phyloP scores from a whole-genome alignment of 1,140 invertebrate species.

The Hylyphantes graminicola region DNA sequence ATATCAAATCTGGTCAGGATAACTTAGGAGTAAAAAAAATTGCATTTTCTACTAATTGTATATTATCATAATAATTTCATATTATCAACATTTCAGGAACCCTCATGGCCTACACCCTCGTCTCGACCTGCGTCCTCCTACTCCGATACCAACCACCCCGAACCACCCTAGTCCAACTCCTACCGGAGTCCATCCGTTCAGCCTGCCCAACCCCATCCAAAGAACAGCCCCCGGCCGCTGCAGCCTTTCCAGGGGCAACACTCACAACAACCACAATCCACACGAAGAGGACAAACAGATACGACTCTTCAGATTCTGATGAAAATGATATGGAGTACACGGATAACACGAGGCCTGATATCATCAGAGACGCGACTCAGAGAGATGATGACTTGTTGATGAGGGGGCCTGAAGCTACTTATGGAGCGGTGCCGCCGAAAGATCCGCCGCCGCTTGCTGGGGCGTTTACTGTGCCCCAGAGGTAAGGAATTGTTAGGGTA shows the following conservation, averaged over 20 bases:
- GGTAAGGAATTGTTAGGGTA: slow-evolving; percentile 1
- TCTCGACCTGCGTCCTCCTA: slow-evolving; percentile 63
- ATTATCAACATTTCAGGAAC: slow-evolving; percentile 74
- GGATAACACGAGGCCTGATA: slow-evolving; percentile 24
- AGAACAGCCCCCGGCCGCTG: slow-evolving; percentile 46
- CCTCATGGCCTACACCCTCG: slow-evolving; percentile 86
- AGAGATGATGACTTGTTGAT: slow-evolving; percentile 43
- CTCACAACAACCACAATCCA: slow-evolving; percentile 49
- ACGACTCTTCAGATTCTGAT: slow-evolving; percentile 62
- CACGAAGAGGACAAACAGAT: slow-evolving; percentile 60
- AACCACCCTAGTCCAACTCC: slow-evolving; percentile 84
- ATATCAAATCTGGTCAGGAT: no score
- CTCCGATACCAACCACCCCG: slow-evolving; percentile 86
- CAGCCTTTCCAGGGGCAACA: background rate
- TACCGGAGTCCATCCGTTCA: slow-evolving; percentile 76
- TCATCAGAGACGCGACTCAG: slow-evolving; percentile 27
- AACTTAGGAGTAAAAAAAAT: no score
- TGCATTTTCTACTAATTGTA: no score
- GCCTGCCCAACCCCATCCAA: slow-evolving; percentile 63
- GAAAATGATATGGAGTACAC: slow-evolving; percentile 41
- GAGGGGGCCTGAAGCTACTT: slow-evolving; percentile 20
- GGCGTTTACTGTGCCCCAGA: slow-evolving; percentile 39
- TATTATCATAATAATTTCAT: no score
- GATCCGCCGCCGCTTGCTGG: slow-evolving; percentile 40
- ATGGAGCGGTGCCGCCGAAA: slow-evolving; percentile 39